phyloP scores from a whole-genome alignment of 2,113 vertebrate species.

The Seriola aureovittata region DNA sequence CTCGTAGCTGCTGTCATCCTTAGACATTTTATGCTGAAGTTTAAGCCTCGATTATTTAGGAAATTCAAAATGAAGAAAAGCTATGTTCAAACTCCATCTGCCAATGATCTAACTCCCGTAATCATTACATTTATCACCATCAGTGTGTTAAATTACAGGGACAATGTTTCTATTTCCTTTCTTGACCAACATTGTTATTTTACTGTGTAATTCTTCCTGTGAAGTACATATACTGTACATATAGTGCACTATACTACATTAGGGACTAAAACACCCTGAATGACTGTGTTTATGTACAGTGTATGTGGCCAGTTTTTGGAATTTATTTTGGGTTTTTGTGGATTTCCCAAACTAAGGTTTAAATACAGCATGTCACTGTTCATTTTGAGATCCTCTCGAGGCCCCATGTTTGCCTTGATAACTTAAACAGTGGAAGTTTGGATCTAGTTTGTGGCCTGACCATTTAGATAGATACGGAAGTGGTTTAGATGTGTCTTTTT shows the following conservation, averaged over 20 bases:
- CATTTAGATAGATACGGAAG: slow-evolving; percentile 56
- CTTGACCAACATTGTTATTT: slow-evolving; percentile 69
- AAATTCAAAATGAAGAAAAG: slow-evolving; percentile 46
- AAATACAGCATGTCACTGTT: slow-evolving; percentile 54
- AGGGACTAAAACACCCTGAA: slow-evolving; percentile 36
- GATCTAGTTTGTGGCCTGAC: slow-evolving; percentile 58
- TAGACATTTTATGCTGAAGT: slow-evolving; percentile 16
- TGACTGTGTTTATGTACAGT: slow-evolving; percentile 39
- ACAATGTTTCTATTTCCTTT: slow-evolving; percentile 67
- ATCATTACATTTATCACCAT: slow-evolving; percentile 64
- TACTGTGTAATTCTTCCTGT: slow-evolving; percentile 73
- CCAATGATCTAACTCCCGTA: slow-evolving; percentile 40
- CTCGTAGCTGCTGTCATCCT: neutral
- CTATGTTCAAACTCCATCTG: slow-evolving; percentile 17
- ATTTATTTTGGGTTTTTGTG: slow-evolving; percentile 63
- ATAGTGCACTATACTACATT: slow-evolving; percentile 34
- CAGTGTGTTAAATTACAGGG: slow-evolving; percentile 77
- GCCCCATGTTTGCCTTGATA: slow-evolving; percentile 69
- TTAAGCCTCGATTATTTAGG: slow-evolving; percentile 10
- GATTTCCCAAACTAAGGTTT: slow-evolving; percentile 70
- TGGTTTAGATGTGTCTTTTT: slow-evolving; percentile 64
- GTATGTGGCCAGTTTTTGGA: slow-evolving; percentile 53
- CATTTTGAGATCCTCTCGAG: slow-evolving; percentile 49
- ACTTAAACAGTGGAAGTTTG: slow-evolving; percentile 72
- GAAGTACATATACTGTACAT: slow-evolving; percentile 54